Percentiles rank a stretch among this genome's conserved stretches.
phyloP scores from a whole-genome alignment of 2,888 invertebrate species.

The Zygaena filipendulae region DNA sequence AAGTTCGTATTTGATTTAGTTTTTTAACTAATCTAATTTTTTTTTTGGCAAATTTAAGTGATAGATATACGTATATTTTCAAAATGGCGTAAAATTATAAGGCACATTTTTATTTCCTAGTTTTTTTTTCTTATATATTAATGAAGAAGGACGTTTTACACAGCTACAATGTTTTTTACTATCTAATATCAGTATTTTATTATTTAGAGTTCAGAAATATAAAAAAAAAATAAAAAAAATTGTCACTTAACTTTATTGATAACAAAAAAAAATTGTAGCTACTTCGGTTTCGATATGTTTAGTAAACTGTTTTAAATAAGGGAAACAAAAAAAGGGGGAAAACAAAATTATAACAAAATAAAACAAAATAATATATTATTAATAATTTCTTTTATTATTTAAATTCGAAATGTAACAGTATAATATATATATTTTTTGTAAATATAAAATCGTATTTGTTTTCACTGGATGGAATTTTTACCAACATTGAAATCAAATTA shows the following conservation, averaged over 20 bases:
- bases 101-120: conserved; percentile 59
- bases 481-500: background rate
- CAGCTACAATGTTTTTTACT: conserved; percentile 28
- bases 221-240: conserved; percentile 14
- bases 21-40: conserved; percentile 28
- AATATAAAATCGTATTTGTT: conserved; percentile 62
- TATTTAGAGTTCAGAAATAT: conserved; percentile 11
- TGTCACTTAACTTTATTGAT: conserved; percentile 14
- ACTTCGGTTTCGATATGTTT: background rate
- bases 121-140: conserved; percentile 38
- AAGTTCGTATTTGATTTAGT: conserved; percentile 26
- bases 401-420: conserved; percentile 63
- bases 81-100: conserved; percentile 66
- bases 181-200: conserved; percentile 15
- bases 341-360: conserved; percentile 40
- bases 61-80: conserved; percentile 52
- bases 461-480: conserved; percentile 58
- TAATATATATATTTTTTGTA: conserved; percentile 38
- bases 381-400: conserved; percentile 49
- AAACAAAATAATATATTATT: conserved; percentile 38
- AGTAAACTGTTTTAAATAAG: conserved; percentile 12
- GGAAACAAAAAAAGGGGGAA: conserved; percentile 23
- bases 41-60: conserved; percentile 48
- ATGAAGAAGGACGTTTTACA: conserved; percentile 55
- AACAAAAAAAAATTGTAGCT: background rate